These are phyloP conservation scores for Prionailurus bengalensis DNA, from an alignment of 2,113 vertebrate genomes.

Conservation along the genomic window DNA sequence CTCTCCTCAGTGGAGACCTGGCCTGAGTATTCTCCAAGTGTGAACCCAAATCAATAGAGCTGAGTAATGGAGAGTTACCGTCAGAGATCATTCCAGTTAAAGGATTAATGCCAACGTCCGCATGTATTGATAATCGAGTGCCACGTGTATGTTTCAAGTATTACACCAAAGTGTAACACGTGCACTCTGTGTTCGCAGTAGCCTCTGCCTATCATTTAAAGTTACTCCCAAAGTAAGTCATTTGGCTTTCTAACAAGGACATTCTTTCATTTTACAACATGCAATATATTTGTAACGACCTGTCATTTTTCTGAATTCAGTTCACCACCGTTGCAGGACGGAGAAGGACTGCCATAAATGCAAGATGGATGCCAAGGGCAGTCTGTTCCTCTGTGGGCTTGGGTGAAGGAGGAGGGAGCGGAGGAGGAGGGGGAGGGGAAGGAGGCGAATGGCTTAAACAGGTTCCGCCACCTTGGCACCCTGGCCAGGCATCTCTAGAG, in stretches of 20 bases:
- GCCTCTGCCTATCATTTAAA: conserved; percentile 18
- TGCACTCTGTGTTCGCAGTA: conserved; percentile 28
- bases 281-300: conserved; percentile 71
- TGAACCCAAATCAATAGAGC: conserved; percentile 75
- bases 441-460: not conserved
- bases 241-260: conserved; percentile 73
- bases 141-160: conserved; percentile 20
- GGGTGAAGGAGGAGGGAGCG: not conserved
- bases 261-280: conserved; percentile 73
- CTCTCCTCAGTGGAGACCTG: conserved; percentile 46
- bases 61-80: conserved; percentile 71
- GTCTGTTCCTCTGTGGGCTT: not conserved
- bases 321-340: conserved; percentile 69
- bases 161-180: not conserved
- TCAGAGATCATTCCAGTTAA: conserved; percentile 64
- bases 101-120: not conserved
- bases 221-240: conserved; percentile 62
- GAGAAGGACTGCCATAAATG: conserved; percentile 59
- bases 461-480: not conserved
- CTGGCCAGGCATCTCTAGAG: not conserved
- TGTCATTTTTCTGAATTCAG: conserved; percentile 72
- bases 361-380: conserved; percentile 57
- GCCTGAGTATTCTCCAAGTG: conserved; percentile 62
- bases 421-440: too few relatives aligned
- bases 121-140: not conserved